phyloP scores from a whole-genome alignment of 2,888 invertebrate species.

The Brassicogethes aeneus region DNA sequence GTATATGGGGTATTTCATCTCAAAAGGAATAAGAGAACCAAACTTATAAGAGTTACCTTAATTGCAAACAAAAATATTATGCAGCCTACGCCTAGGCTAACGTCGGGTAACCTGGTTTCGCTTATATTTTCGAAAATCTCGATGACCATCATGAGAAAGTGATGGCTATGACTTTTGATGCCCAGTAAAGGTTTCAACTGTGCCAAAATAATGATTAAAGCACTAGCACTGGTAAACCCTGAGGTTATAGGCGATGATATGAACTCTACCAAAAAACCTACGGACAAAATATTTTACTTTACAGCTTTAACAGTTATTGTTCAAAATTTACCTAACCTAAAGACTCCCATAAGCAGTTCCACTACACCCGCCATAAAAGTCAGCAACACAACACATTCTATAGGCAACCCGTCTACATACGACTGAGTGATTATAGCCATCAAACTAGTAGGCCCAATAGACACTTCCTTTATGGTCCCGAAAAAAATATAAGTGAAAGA shows the following conservation, averaged over 20 bases:
- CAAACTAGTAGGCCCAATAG: constrained; percentile 88
- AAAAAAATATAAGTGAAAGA: constrained; percentile 80
- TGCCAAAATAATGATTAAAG: constrained; percentile 64
- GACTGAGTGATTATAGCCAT: constrained; percentile 81
- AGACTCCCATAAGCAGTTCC: constrained; percentile 70
- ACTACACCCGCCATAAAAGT: constrained; percentile 70
- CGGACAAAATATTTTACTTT: too few species aligned
- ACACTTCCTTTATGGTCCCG: constrained; percentile 80
- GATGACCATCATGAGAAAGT: constrained; percentile 52
- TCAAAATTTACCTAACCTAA: too few species aligned
- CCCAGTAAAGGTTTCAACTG: constrained; percentile 71
- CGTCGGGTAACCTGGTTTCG: constrained; percentile 51
- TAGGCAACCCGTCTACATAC: constrained; percentile 58
- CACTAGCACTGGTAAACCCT: constrained; percentile 78
- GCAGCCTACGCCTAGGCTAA: constrained; percentile 55
- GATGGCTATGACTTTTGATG: constrained; percentile 56
- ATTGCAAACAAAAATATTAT: constrained; percentile 56
- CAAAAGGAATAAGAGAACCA: too few species aligned
- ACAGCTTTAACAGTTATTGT: too few species aligned
- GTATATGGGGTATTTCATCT: too few species aligned
- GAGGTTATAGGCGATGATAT: constrained; percentile 76
- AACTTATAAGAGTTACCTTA: constrained; percentile 51
- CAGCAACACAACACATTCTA: constrained; percentile 66
- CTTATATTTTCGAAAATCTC: constrained; percentile 43
- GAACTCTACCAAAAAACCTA: constrained; percentile 75